Evolutionary conservation across 1,140 invertebrate species (phyloP), one percentile per base, ranked within the genome.

Genomic region (Trachymyrmex cornetzi): DNA sequence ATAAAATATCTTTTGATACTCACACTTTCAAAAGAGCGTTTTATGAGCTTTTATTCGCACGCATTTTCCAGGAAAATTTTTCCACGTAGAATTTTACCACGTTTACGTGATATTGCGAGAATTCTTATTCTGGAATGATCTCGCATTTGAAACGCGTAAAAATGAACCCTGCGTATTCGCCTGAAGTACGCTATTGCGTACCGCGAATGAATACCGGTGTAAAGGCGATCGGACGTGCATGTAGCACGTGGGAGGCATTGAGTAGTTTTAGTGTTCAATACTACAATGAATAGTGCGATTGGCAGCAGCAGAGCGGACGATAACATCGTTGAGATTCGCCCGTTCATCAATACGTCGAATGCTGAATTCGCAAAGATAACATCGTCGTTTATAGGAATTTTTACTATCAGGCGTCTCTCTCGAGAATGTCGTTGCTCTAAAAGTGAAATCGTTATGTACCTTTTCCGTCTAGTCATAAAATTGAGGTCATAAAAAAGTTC

Each of bases 211-310:
- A 84, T 48, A 61, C 16, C 27, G n/a, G 30, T 67, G 55, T 34
- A 75, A 75, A 74, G 69, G 53, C 55, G 55, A 75, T 74, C 67
- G 69, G 12, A 30, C 9, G 38, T 66, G 16, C 55, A 16, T 50
- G 7, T 34, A 57, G 55, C 59, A 44, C 22, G 44, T 44, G 27
- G 16, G 22, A 81, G 30, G 55, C 38, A 84, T 84, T 84, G 80
- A 74, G 55, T 69, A 44, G 67, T 27, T 74, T 81, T 27, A 34
- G 34, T 63, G 44, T 50, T 75, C 69, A 34, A 61, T 74, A 57
- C 67, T 61, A 53, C 80, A 74, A 71, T 30, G 16, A 79, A 27
- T n/a, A n/a, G 22, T 11, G 72, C 44, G 74, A 79, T 85, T 85
- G 82, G 48, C 50, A 57, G 74, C 16, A 50, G 74, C 22, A 66